Percentiles rank a stretch among this genome's conserved stretches.
phyloP scores from a whole-genome alignment of 2,113 vertebrate genomes.

The Pao palembangensis region DNA sequence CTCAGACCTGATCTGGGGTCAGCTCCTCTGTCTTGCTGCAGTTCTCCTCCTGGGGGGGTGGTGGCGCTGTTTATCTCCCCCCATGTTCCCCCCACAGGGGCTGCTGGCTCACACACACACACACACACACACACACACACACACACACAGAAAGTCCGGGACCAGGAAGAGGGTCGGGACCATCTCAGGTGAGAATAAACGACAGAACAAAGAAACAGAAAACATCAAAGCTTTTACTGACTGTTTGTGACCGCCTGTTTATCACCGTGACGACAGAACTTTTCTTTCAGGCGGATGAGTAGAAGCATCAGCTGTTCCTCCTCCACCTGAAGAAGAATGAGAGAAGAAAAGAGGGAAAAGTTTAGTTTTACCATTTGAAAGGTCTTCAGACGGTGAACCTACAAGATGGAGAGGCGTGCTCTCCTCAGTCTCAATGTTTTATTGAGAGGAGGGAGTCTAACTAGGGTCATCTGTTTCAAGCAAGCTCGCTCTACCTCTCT shows the following conservation, averaged over 20 bases:
- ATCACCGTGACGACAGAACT: too few relatives aligned
- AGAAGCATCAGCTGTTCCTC: too few relatives aligned
- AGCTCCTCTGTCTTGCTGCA: constrained; percentile 2
- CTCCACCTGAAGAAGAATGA: background rate
- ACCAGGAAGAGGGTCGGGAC: too few relatives aligned
- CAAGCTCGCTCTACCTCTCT: constrained; percentile 23
- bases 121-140: constrained; percentile 55
- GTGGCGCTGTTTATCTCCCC: constrained; percentile 50
- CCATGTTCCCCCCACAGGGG: constrained; percentile 56
- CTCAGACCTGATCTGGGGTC: too few relatives aligned
- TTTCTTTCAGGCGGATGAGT: too few relatives aligned
- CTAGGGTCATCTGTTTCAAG: constrained; percentile 47
- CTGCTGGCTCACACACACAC: constrained; percentile 34
- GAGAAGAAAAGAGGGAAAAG: too few relatives aligned
- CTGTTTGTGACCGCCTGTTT: too few relatives aligned
- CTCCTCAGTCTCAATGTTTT: constrained; percentile 48
- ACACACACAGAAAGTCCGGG: constrained; percentile 55
- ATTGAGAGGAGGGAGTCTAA: constrained; percentile 54
- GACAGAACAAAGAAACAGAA: too few relatives aligned
- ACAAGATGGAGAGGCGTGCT: constrained; percentile 10
- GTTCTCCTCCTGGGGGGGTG: constrained; percentile 36
- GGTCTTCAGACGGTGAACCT: too few relatives aligned
- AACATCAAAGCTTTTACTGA: too few relatives aligned
- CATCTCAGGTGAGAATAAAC: too few relatives aligned
- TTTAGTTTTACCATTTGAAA: too few relatives aligned